Evolutionary conservation across 2,113 vertebrate species (phyloP).

Genomic region (Stictonetta naevosa): DNA sequence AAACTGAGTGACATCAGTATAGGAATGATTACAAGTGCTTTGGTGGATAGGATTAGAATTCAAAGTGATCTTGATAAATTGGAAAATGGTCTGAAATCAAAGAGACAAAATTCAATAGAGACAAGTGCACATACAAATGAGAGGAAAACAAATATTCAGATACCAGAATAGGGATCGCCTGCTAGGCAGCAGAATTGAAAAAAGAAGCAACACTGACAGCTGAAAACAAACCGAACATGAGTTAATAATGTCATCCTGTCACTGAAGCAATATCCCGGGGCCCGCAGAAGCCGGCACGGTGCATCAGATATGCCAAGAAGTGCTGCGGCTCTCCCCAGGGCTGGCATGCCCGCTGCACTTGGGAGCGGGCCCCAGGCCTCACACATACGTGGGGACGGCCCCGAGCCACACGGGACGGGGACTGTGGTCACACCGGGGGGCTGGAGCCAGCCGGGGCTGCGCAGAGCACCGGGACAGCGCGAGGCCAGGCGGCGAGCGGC

Average conservation of each 20-base stretch:
- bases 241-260: slow-evolving; percentile 4
- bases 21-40: slow-evolving; percentile 47
- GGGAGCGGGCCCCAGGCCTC: too few relatives aligned
- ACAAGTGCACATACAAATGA: slow-evolving; percentile 33
- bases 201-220: background rate
- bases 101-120: slow-evolving; percentile 35
- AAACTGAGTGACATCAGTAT: background rate
- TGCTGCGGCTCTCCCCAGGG: accelerated
- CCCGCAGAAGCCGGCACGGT: accelerated
- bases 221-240: background rate
- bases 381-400: background rate
- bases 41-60: slow-evolving; percentile 36
- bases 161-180: background rate
- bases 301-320: accelerated
- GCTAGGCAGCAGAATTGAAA: background rate
- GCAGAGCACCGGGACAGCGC: background rate
- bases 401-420: accelerated
- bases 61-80: slow-evolving; percentile 50
- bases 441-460: accelerated
- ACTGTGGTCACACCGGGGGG: accelerated
- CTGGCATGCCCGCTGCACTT: accelerated
- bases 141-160: slow-evolving; percentile 1
- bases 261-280: accelerated
- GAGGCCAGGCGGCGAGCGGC: background rate
- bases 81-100: slow-evolving; percentile 62